These are phyloP conservation scores for Huso huso DNA, from an alignment of 2,797 vertebrate species.

Conservation along the genomic window DNA sequence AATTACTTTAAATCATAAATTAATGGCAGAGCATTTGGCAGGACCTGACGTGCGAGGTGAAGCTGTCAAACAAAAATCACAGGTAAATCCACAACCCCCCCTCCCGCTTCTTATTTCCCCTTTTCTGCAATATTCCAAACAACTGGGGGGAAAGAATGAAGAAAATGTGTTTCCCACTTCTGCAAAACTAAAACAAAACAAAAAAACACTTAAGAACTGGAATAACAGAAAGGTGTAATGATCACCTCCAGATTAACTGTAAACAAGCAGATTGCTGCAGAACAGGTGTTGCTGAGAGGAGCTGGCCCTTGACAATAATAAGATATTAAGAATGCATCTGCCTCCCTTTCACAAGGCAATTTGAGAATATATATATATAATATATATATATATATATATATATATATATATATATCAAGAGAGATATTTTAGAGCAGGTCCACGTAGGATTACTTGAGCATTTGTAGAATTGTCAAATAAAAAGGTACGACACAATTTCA, in stretches of 20 bases:
- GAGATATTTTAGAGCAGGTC: slow-evolving; percentile 32
- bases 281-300: slow-evolving; percentile 74
- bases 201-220: slow-evolving; percentile 35
- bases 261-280: slow-evolving; percentile 72
- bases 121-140: slow-evolving; percentile 17
- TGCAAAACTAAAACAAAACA: slow-evolving; percentile 32
- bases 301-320: slow-evolving; percentile 74
- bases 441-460: slow-evolving; percentile 24
- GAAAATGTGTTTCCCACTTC: slow-evolving; percentile 38
- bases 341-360: slow-evolving; percentile 71
- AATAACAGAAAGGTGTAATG: slow-evolving; percentile 64
- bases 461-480: slow-evolving; percentile 31
- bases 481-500: slow-evolving; percentile 36
- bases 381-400: slow-evolving; percentile 35
- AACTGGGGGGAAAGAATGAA: slow-evolving; percentile 30
- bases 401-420: slow-evolving; percentile 33
- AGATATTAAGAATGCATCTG: slow-evolving; percentile 79
- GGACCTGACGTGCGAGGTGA: slow-evolving; percentile 62
- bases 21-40: slow-evolving; percentile 76
- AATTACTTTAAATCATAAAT: slow-evolving; percentile 87
- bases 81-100: slow-evolving; percentile 61
- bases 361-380: slow-evolving; percentile 36
- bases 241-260: slow-evolving; percentile 73
- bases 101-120: slow-evolving; percentile 24
- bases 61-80: slow-evolving; percentile 66